Base-by-base conservation (phyloP, 2,888 invertebrate species). In the Apamea sordens region DNA sequence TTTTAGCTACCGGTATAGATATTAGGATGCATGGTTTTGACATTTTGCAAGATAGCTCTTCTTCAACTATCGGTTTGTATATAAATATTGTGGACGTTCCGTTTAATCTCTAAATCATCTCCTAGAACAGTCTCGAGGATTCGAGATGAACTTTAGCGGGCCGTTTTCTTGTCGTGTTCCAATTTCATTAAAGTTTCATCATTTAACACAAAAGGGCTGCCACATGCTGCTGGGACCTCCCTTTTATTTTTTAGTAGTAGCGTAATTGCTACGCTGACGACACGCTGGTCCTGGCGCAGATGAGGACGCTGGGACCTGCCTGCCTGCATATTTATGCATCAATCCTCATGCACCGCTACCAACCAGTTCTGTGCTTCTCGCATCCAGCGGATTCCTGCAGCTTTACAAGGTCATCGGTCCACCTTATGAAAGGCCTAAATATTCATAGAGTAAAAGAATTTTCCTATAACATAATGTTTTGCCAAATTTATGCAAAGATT, bases 401-500 rank as follows among this genome's bases (percentile, higher is more conserved):
- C 24, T 3, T 24, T 56, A 56, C 24, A 24, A 11, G 56, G 10
- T 56, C 24, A 11, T 10, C 56, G 24, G 11, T 56, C 56, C 56
- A 24, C 53, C 8, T 21, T 53, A 1, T n/a, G 11, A 24, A 56
- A 24, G 24, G 24, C 24, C 24, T 10, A n/a, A 21, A 59, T 79
- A 56, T 63, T 3, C n/a, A 44, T 4, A 21, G 11, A 15, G 21
- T n/a, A 24, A 64, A 70, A 21, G 0, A 76, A 77, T 21, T 47
- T 59, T n/a, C 61, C 44, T 21, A n/a, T 24, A 47, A 24, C 32
- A 53, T 28, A 61, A 65, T 44, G 15, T 69, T 65, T 5, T 61
- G 67, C 32, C 24, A 32, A 77, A 86, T 80, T 79, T 83, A 67
- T 72, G 76, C 77, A 83, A 82, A 81, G 69, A 84, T 87, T 78